Evolutionary conservation across 2,888 invertebrate genomes (phyloP).

Genomic region (Tillus elongatus): DNA sequence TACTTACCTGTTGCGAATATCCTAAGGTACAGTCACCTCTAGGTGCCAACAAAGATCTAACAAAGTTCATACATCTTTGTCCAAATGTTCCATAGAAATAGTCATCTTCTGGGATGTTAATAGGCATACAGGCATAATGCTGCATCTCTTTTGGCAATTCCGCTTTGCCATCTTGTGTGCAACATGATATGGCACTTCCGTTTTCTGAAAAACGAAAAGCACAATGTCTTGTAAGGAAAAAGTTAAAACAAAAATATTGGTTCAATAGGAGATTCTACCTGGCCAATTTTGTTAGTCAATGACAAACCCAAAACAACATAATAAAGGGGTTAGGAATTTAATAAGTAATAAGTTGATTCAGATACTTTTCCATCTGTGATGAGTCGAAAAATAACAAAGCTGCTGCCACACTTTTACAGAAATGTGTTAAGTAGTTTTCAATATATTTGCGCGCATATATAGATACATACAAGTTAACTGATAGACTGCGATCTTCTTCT

Average conservation of each 20-base stretch:
- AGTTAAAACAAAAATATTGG: neutral
- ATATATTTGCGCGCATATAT: no score
- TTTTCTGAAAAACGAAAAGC: conserved; percentile 44
- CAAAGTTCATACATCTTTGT: conserved; percentile 63
- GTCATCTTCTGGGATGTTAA: conserved; percentile 51
- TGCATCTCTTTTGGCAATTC: conserved; percentile 44
- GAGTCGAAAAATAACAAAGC: no score
- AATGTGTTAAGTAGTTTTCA: no score
- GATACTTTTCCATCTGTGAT: no score
- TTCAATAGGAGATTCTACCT: no score
- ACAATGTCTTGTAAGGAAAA: neutral
- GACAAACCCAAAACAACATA: no score
- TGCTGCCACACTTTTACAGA: no score
- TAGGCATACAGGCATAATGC: conserved; percentile 64
- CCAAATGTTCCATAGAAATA: conserved; percentile 50
- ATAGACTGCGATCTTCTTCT: no score
- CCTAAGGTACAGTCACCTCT: conserved; percentile 57
- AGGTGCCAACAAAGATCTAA: conserved; percentile 59
- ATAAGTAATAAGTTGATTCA: no score
- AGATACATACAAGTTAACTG: no score
- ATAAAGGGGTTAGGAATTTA: no score
- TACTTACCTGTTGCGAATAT: conserved; percentile 57
- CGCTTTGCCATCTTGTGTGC: conserved; percentile 50
- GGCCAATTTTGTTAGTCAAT: no score
- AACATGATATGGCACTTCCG: conserved; percentile 65